Conservation (phyloP, 1,140 invertebrate species). For the Tetramorium simillimum region DNA sequence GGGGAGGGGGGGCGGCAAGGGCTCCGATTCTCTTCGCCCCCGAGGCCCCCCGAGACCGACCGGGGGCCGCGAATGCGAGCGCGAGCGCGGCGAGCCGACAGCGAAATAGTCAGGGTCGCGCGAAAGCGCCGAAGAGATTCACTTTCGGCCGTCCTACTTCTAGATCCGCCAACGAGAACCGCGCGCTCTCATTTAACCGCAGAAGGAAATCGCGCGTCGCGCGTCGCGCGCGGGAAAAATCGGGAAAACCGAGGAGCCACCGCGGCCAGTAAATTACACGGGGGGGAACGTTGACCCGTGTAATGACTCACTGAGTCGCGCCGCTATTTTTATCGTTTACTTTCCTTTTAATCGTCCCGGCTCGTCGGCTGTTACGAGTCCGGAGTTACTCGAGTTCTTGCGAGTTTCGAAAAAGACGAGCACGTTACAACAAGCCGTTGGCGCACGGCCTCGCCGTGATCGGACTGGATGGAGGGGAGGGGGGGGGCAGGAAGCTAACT, state of each 20-base stretch:
- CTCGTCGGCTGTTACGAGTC: not conserved
- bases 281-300: not conserved
- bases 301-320: not conserved
- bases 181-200: not conserved
- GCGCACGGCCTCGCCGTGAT: conserved; percentile 59
- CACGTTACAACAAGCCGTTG: not conserved
- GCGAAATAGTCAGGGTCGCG: conserved; percentile 60
- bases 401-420: not conserved
- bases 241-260: not conserved
- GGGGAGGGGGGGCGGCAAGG: conserved; percentile 41
- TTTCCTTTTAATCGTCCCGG: conserved; percentile 15
- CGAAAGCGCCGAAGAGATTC: conserved; percentile 47
- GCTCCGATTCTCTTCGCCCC: conserved; percentile 5
- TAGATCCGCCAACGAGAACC: not conserved
- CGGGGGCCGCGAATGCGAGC: conserved; percentile 16
- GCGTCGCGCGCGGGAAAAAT: not conserved
- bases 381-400: not conserved
- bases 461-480: conserved; percentile 41
- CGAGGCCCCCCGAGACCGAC: conserved; percentile 3
- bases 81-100: conserved; percentile 5
- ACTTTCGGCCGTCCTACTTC: conserved; percentile 54
- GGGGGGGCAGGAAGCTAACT: conserved; percentile 69
- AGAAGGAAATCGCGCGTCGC: not conserved
- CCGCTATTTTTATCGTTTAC: conserved; percentile 20
- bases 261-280: not conserved